Conservation (phyloP, 2,888 invertebrate genomes). For the Ectobius pallidus region DNA sequence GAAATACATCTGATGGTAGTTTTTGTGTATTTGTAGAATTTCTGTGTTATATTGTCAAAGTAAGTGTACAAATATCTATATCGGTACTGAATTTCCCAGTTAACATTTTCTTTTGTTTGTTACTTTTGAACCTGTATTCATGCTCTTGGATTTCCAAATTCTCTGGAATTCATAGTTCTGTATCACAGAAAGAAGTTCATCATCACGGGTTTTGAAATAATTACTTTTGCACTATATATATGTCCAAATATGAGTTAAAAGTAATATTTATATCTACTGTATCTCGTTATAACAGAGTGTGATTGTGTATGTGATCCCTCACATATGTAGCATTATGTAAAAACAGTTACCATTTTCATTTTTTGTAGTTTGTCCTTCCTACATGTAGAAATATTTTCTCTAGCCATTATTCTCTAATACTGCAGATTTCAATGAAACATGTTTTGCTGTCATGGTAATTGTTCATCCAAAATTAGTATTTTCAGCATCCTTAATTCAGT, state of each 20-base stretch:
- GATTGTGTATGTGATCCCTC: background rate
- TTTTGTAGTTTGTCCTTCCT: background rate
- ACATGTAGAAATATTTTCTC: background rate
- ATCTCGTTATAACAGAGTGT: background rate
- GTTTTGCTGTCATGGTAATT: background rate
- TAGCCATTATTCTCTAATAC: background rate
- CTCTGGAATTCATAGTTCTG: conserved; percentile 15
- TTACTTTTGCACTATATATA: conserved; percentile 15
- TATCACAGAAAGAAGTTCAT: conserved; percentile 13
- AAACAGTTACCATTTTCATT: background rate
- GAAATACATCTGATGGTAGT: background rate
- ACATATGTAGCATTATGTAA: background rate
- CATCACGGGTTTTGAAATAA: conserved; percentile 14
- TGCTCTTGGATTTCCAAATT: conserved; percentile 3
- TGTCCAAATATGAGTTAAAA: conserved; percentile 12
- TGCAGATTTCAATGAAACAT: background rate
- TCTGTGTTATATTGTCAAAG: background rate
- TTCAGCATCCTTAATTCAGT: background rate
- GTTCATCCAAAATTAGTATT: conserved; percentile 15
- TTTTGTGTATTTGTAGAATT: background rate
- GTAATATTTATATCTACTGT: background rate
- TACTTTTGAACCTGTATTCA: background rate
- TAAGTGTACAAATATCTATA: conserved; percentile 15
- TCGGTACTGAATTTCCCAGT: conserved; percentile 14
- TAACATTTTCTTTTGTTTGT: conserved; percentile 2